Conservation (phyloP, 92 coral and sea anemone species). For the Porites divaricata region DNA sequence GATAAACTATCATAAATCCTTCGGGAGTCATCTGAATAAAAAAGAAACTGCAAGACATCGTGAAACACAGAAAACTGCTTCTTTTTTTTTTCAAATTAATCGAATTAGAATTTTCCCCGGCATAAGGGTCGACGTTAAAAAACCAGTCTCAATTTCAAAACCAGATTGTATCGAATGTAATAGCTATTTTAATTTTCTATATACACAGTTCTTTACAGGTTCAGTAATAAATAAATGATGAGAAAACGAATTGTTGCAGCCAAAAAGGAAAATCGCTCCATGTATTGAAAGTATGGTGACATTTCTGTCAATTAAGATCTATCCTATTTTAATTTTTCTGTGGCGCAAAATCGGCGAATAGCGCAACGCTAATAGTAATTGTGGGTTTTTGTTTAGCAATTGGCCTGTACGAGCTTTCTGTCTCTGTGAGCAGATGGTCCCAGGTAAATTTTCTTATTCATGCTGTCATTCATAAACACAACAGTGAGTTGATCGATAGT, state of each 20-base stretch:
- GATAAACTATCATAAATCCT: no score
- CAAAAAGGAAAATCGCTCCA: no score
- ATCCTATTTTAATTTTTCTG: background rate
- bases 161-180: no score
- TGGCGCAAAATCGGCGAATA: background rate
- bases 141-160: no score
- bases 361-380: background rate
- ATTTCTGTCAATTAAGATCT: background rate
- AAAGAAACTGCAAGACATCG: no score
- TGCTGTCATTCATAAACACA: background rate
- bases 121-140: no score
- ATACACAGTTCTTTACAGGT: background rate
- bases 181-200: no score
- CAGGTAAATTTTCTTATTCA: background rate
- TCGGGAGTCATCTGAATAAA: no score
- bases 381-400: constrained; percentile 7
- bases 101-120: no score
- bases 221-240: constrained; percentile 19
- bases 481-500: background rate
- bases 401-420: background rate
- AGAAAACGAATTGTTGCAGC: background rate
- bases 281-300: background rate
- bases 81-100: no score
- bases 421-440: constrained; percentile 30
- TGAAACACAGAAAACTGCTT: no score